These are phyloP conservation scores for Mus spretus DNA, from an alignment of 2,797 vertebrate species.

Conservation along the genomic window DNA sequence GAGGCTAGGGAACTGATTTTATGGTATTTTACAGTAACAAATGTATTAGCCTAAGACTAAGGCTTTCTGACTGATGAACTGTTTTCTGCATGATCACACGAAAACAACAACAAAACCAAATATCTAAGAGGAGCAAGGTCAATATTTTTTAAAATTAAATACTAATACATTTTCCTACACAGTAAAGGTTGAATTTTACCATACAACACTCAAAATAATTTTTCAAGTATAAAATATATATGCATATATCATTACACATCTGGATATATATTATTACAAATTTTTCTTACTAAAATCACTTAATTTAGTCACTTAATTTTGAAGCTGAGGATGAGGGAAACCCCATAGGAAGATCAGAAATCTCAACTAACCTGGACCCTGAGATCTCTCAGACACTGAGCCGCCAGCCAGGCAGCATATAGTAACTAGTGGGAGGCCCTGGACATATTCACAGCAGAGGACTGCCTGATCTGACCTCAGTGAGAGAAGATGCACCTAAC, in stretches of 20 bases:
- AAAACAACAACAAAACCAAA: not conserved
- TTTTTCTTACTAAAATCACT: slow-evolving; percentile 35
- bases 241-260: not conserved
- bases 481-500: not conserved
- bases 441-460: not conserved
- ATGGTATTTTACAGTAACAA: no score
- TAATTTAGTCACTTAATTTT: slow-evolving; percentile 22
- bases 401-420: not conserved
- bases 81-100: not conserved
- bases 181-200: slow-evolving; percentile 24
- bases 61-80: not conserved
- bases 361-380: not conserved
- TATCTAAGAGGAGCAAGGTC: not conserved
- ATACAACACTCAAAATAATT: not conserved
- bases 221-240: not conserved
- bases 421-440: not conserved
- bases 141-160: slow-evolving; percentile 7
- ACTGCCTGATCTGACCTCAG: not conserved
- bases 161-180: not conserved
- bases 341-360: not conserved
- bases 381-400: not conserved
- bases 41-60: not conserved
- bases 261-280: not conserved
- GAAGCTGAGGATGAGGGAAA: not conserved
- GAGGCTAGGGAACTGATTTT: not conserved